Evolutionary conservation across 2,888 invertebrate genomes (phyloP).

Genomic region (Drosophila seclusa): DNA sequence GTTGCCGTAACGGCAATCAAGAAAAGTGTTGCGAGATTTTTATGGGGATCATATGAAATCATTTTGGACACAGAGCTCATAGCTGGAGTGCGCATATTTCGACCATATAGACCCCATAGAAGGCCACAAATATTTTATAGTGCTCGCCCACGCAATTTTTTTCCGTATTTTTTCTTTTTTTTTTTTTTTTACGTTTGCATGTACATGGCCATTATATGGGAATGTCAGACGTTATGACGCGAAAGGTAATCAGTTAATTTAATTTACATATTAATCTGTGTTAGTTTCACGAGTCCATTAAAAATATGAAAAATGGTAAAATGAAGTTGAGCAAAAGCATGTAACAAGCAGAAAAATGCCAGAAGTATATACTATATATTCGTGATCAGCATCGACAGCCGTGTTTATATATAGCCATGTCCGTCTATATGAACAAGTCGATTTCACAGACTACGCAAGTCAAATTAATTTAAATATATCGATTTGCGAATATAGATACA

Average conservation of each 20-base stretch:
- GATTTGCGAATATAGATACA: background rate
- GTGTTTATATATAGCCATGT: background rate
- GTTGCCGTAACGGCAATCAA: slow-evolving; percentile 50
- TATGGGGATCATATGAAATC: slow-evolving; percentile 46
- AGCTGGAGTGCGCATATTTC: slow-evolving; percentile 13
- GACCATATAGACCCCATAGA: background rate
- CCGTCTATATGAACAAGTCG: background rate
- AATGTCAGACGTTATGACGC: background rate
- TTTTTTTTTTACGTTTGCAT: background rate
- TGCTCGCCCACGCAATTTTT: slow-evolving; percentile 40
- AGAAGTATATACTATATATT: background rate
- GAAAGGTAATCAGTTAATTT: background rate
- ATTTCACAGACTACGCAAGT: background rate
- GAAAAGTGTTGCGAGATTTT: slow-evolving; percentile 64
- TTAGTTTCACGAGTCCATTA: background rate
- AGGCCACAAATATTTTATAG: slow-evolving; percentile 41
- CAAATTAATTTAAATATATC: background rate
- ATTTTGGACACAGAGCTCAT: slow-evolving; percentile 46
- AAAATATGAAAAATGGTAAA: background rate
- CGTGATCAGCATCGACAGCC: too few relatives aligned
- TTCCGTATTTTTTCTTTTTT: background rate
- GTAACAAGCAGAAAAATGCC: background rate
- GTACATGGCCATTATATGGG: background rate
- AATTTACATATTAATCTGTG: background rate
- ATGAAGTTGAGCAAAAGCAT: background rate